phyloP scores from a whole-genome alignment of 1,140 invertebrate species.

The Hyles euphorbiae region DNA sequence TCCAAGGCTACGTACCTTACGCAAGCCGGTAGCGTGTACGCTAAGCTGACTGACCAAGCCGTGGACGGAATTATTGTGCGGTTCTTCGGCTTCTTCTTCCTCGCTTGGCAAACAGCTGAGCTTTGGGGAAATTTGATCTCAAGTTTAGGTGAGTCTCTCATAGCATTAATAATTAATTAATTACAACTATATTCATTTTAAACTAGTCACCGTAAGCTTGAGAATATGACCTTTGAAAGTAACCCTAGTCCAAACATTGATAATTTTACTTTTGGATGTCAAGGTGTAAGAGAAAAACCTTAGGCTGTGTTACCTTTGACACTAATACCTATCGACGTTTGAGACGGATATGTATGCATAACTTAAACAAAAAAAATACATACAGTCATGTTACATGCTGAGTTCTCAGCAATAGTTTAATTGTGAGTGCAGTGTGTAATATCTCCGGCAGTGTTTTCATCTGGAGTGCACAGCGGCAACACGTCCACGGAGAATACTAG shows the following conservation, averaged over 20 bases:
- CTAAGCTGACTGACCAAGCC: slow-evolving; percentile 89
- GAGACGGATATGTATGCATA: no score
- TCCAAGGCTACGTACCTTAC: slow-evolving; percentile 97
- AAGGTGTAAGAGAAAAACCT: no score
- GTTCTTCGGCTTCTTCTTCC: slow-evolving; percentile 99
- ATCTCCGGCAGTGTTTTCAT: slow-evolving; percentile 81
- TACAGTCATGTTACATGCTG: neutral
- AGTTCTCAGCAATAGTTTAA: slow-evolving; percentile 4
- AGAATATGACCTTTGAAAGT: no score
- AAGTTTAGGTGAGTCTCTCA: slow-evolving; percentile 84
- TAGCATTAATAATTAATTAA: neutral
- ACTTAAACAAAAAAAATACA: no score
- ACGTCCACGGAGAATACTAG: slow-evolving; percentile 67
- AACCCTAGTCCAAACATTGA: no score
- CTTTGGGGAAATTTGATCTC: slow-evolving; percentile 97
- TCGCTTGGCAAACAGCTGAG: slow-evolving; percentile 96
- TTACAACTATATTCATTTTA: neutral
- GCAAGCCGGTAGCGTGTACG: slow-evolving; percentile 92
- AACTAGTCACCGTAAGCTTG: slow-evolving; percentile 1
- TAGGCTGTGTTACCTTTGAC: no score
- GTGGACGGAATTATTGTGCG: slow-evolving; percentile 93
- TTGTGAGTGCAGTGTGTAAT: slow-evolving; percentile 7
- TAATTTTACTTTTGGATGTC: no score
- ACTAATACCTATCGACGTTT: no score
- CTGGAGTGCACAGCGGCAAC: slow-evolving; percentile 81